Base-by-base conservation (phyloP, 1,140 invertebrate species). In the Euura saliciscinereae region DNA sequence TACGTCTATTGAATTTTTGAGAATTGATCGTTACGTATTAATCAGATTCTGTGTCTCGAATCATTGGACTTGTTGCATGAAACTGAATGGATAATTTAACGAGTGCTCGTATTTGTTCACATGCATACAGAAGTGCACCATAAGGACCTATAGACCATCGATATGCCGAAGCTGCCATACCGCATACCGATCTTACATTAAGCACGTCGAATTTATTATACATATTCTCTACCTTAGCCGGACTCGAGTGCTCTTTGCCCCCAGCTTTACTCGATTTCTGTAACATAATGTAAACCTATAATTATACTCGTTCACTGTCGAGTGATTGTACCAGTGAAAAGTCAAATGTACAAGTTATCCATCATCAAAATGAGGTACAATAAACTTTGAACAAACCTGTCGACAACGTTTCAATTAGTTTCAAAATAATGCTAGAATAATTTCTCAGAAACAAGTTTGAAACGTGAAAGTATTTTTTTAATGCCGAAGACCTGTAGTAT, bases 261-360 rank as follows among this genome's bases (percentile, higher is more conserved):
- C 8, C 51, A 83, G 83, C 87, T 87, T 90, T 91, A 87, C 89
- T 90, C 82, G 90, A 91, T 86, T 91, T 90, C 90, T 91, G 88
- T 77, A 91, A 89, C 87, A 83, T 73, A 83, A 84, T 78, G 79
- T 66, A 82, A 79, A 81, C 71, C n/a, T 46, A 51, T 6, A 59
- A n/a, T 59, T 59, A 59, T 59, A 28, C 28, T 28, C 28, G 28
- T 28, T 28, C 28, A 1, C 28, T 28, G 28, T 28, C 28, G 28
- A 28, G 28, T 28, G 28, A 28, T 28, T 28, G 28, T 28, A 28
- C 28, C 28, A 28, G 28, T 28, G 28, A 28, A 28, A 28, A 28
- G 1, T 28, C 28, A 28, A 28, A 28, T 28, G 28, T 28, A 28
- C 28, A 28, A 28, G 28, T 28, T 28, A 28, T 28, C 28, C 28